Base-by-base conservation (phyloP, 2,113 vertebrate genomes). In the Bambusicola thoracicus region DNA sequence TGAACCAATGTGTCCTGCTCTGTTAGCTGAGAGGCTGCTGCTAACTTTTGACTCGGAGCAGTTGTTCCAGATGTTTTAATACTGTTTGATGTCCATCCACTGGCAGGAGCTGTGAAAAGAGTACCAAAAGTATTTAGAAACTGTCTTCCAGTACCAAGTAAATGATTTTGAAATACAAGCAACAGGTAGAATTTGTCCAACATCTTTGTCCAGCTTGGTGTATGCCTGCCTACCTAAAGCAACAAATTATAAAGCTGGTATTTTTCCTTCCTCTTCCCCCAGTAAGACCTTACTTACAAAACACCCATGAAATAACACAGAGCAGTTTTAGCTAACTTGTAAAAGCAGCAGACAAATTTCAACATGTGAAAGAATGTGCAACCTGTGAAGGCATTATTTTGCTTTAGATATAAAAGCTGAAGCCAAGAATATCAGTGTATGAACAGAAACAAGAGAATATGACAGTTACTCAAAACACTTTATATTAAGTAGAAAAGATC, bases 1-100 rank as follows among this genome's bases (percentile, higher is more conserved):
- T 99, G 99, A 75, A 99, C 98, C 86, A 99, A 75, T 0, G 98
- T 98, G 95, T 99, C 98, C 69, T 99, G 98, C 41, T 99, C 98
- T 30, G 97, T 96, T 17, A 98, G 97, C 70, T 97, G 98, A 59
- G 98, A 94, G 21, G 97, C 95, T 53, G 97, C 82, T 1, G 15
- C 77, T 9, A 96, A 90, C 38, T 98, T 96, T 73, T 90, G 95
- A 15, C 94, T 94, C 0, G 20, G 91, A 67, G 85, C 93, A 92
- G 88, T 61, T 78, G 48, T 95, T 95, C 87, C 97, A 77, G 92
- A 80, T 43, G 90, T 48, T 82, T 95, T 78, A 30, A 55, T 73
- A 32, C 92, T 97, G 81, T 98, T 98, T 72, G 98, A 97, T 81
- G 97, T 97, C 93, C 97, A 97, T 68, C 98, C 98, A 49, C 98